phyloP scores from a whole-genome alignment of 1,140 invertebrate genomes.

The Tetragonula clypearis region DNA sequence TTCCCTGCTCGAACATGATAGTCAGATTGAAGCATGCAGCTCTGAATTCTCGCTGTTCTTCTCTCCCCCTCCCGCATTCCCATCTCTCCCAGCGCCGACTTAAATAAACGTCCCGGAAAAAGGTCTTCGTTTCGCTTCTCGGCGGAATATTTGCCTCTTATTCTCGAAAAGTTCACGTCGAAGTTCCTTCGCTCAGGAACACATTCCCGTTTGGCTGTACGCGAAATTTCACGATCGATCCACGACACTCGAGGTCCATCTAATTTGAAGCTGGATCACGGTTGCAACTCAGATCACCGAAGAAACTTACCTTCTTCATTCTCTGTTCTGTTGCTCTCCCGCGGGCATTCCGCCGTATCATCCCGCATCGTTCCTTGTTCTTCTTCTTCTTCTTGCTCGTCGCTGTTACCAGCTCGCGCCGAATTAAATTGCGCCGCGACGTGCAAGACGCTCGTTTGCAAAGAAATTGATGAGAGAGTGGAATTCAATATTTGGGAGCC shows the following conservation, averaged over 20 bases:
- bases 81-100: background rate
- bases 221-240: background rate
- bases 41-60: background rate
- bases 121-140: background rate
- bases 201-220: background rate
- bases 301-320: background rate
- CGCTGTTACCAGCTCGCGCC: background rate
- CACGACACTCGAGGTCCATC: background rate
- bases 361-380: background rate
- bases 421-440: background rate
- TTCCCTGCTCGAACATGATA: background rate
- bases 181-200: background rate
- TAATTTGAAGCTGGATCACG: conserved; percentile 32
- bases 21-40: conserved; percentile 1
- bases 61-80: background rate
- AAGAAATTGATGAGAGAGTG: background rate
- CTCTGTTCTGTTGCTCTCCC: background rate
- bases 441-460: background rate
- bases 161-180: background rate
- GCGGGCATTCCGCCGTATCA: background rate
- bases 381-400: too few relatives aligned
- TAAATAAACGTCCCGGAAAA: conserved; percentile 32
- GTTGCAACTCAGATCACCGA: conserved; percentile 1
- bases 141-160: background rate
- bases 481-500: background rate